These are phyloP conservation scores for Eristalinus sepulchralis DNA, from an alignment of 2,888 invertebrate genomes.

Conservation along the genomic window DNA sequence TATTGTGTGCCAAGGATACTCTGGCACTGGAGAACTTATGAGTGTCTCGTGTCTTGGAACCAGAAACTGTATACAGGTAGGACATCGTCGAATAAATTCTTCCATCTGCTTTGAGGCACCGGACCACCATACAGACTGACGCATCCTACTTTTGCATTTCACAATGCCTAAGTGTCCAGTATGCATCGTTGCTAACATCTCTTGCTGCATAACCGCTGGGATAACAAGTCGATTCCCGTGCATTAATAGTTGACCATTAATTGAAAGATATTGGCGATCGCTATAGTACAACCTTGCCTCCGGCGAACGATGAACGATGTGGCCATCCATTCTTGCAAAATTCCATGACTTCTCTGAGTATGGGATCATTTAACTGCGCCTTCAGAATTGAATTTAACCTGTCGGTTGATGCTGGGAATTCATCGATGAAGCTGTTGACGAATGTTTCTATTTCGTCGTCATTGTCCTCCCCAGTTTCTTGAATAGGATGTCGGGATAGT, in stretches of 20 bases:
- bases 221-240: slow-evolving; percentile 30
- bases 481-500: slow-evolving; percentile 8
- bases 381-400: neutral
- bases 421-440: slow-evolving; percentile 30
- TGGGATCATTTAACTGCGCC: slow-evolving; percentile 5
- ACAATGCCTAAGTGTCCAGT: slow-evolving; percentile 12
- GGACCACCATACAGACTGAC: slow-evolving; percentile 20
- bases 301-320: too few species aligned
- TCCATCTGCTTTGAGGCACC: slow-evolving; percentile 10
- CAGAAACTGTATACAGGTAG: neutral
- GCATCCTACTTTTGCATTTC: slow-evolving; percentile 19
- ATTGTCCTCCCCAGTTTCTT: too few species aligned
- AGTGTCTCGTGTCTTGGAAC: slow-evolving; percentile 9
- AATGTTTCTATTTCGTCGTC: slow-evolving; percentile 26
- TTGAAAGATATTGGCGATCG: slow-evolving; percentile 17
- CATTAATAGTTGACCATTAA: slow-evolving; percentile 5
- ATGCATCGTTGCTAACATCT: slow-evolving; percentile 27
- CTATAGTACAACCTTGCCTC: slow-evolving; percentile 17
- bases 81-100: neutral
- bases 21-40: slow-evolving; percentile 13
- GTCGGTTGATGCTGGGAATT: slow-evolving; percentile 25
- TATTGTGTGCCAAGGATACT: too few species aligned
- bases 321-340: too few species aligned
- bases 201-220: neutral
- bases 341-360: neutral